Evolutionary conservation across 2,888 invertebrate genomes (phyloP).

Genomic region (Nowickia ferox): DNA sequence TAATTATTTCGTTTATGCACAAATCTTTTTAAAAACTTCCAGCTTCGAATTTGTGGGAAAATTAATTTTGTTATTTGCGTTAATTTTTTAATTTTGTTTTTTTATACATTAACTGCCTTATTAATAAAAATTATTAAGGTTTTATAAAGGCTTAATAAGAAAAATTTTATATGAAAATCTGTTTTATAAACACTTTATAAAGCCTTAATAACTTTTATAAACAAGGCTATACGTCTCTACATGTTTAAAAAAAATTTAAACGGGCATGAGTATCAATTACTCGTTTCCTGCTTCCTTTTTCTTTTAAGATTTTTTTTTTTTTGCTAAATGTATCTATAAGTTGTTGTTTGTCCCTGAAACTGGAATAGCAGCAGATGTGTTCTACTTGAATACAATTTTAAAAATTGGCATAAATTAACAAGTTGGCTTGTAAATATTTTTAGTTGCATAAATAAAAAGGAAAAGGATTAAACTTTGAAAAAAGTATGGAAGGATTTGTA

Average conservation of each 20-base stretch:
- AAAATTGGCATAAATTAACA: conserved; percentile 67
- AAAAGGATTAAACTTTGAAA: conserved; percentile 4
- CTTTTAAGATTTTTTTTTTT: too few species aligned
- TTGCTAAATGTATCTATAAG: not conserved
- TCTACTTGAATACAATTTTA: conserved; percentile 49
- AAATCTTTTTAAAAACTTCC: too few species aligned
- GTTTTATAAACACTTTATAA: too few species aligned
- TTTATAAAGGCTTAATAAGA: too few species aligned
- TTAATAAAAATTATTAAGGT: too few species aligned
- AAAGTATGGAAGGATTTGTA: not conserved
- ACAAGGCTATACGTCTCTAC: too few species aligned
- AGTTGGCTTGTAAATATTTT: conserved; percentile 2
- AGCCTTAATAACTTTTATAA: too few species aligned
- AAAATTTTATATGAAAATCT: too few species aligned
- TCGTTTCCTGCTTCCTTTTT: conserved; percentile 18
- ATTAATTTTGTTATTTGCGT: not conserved
- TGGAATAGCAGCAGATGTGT: conserved; percentile 37
- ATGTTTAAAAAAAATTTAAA: conserved; percentile 32
- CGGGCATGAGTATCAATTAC: conserved; percentile 44
- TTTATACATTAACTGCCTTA: too few species aligned
- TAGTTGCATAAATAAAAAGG: not conserved
- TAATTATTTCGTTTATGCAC: too few species aligned
- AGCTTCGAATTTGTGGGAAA: too few species aligned
- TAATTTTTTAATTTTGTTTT: not conserved
- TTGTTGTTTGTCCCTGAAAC: not conserved